phyloP scores from a whole-genome alignment of 2,888 invertebrate genomes.

The Cetonia aurata region DNA sequence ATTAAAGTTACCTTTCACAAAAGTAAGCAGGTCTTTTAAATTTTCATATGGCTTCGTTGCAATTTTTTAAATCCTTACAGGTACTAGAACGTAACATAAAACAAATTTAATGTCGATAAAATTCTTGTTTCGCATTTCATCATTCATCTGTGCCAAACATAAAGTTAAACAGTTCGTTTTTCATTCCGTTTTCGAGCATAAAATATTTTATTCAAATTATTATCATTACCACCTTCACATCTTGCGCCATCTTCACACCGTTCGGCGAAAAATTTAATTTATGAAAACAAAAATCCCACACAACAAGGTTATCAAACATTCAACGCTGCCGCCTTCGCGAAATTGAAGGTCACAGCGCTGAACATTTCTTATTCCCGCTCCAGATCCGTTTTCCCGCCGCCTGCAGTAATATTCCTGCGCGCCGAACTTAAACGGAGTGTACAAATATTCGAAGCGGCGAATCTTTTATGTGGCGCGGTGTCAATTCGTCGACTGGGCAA shows the following conservation, averaged over 20 bases:
- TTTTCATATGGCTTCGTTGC: too few relatives aligned
- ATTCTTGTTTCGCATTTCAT: too few relatives aligned
- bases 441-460: constrained; percentile 31
- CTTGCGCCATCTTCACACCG: background rate
- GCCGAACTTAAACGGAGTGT: constrained; percentile 26
- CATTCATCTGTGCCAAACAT: too few relatives aligned
- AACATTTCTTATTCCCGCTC: constrained; percentile 8
- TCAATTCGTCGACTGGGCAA: constrained; percentile 42
- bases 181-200: constrained; percentile 13
- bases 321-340: constrained; percentile 12
- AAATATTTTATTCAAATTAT: constrained; percentile 38
- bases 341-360: constrained; percentile 4
- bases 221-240: constrained; percentile 20
- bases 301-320: constrained; percentile 38
- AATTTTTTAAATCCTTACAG: too few relatives aligned
- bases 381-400: background rate
- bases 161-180: background rate
- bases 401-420: background rate
- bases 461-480: constrained; percentile 40
- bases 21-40: too few relatives aligned
- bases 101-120: too few relatives aligned
- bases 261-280: constrained; percentile 34
- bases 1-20: too few relatives aligned
- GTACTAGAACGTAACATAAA: too few relatives aligned
- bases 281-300: constrained; percentile 17